phyloP scores from a whole-genome alignment of 2,888 invertebrate genomes.

The Nomada ferruginata region DNA sequence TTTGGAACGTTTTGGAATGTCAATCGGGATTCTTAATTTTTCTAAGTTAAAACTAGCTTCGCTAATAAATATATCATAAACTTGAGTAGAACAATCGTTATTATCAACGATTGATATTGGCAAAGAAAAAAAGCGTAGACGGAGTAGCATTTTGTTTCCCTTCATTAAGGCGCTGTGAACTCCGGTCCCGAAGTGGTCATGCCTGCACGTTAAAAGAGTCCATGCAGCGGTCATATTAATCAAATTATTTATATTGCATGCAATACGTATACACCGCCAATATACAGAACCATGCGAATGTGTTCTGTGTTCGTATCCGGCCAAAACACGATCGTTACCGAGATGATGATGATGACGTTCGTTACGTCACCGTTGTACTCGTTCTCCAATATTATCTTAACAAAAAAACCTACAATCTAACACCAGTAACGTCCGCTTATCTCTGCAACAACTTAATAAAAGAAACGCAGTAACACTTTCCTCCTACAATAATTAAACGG shows the following conservation, averaged over 20 bases:
- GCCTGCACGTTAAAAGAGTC: neutral
- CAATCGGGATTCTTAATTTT: too few species aligned
- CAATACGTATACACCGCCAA: neutral
- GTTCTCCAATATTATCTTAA: neutral
- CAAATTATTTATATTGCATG: constrained; percentile 40
- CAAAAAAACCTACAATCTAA: neutral
- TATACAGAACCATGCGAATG: neutral
- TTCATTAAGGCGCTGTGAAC: neutral
- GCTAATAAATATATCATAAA: too few species aligned
- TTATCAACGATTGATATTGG: neutral
- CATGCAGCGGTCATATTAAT: constrained; percentile 47
- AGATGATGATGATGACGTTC: neutral
- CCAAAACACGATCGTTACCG: neutral
- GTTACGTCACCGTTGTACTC: neutral
- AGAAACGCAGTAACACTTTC: neutral
- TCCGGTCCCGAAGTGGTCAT: neutral
- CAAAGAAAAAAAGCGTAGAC: neutral
- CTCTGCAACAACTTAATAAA: neutral
- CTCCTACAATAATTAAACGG: neutral
- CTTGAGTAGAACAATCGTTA: neutral
- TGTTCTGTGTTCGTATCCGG: neutral
- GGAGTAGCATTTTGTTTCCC: neutral
- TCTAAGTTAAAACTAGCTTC: too few species aligned
- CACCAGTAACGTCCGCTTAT: too few species aligned
- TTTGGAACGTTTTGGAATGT: too few species aligned